These are phyloP conservation scores for Hydrocynus forskahlii DNA, from an alignment of 2,797 vertebrate genomes.

Conservation along the genomic window DNA sequence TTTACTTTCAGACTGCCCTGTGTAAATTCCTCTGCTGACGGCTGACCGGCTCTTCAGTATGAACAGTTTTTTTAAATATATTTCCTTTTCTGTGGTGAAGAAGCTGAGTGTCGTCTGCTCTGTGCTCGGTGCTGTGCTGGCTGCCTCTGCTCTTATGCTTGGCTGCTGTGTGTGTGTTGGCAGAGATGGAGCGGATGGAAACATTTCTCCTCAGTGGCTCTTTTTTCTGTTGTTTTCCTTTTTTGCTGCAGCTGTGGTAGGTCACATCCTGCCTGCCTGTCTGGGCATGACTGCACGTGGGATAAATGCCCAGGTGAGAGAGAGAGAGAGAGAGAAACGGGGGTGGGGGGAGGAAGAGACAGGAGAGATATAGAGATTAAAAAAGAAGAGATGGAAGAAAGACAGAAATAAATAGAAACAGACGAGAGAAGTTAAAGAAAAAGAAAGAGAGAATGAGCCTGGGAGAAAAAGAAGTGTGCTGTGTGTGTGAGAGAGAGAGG, in stretches of 20 bases:
- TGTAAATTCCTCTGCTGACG: slow-evolving; percentile 93
- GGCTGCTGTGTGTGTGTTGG: slow-evolving; percentile 43
- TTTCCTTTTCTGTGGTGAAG: slow-evolving; percentile 97
- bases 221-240: slow-evolving; percentile 4
- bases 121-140: slow-evolving; percentile 74
- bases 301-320: slow-evolving; percentile 31
- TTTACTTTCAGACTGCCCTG: slow-evolving; percentile 87
- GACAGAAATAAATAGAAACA: neutral
- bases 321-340: neutral
- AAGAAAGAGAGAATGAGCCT: neutral
- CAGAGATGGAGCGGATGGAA: slow-evolving; percentile 46
- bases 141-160: slow-evolving; percentile 43
- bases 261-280: slow-evolving; percentile 40
- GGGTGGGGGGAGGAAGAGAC: neutral
- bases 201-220: slow-evolving; percentile 35
- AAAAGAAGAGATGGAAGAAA: neutral
- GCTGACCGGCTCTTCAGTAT: slow-evolving; percentile 89
- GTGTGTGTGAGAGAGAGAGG: neutral
- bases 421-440: neutral
- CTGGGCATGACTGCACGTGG: slow-evolving; percentile 27
- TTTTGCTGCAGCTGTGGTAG: slow-evolving; percentile 53
- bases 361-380: neutral
- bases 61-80: slow-evolving; percentile 94
- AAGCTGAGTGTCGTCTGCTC: slow-evolving; percentile 61
- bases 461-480: neutral